Base-by-base conservation (phyloP, 2,113 vertebrate genomes). In the Lepisosteus osseus region DNA sequence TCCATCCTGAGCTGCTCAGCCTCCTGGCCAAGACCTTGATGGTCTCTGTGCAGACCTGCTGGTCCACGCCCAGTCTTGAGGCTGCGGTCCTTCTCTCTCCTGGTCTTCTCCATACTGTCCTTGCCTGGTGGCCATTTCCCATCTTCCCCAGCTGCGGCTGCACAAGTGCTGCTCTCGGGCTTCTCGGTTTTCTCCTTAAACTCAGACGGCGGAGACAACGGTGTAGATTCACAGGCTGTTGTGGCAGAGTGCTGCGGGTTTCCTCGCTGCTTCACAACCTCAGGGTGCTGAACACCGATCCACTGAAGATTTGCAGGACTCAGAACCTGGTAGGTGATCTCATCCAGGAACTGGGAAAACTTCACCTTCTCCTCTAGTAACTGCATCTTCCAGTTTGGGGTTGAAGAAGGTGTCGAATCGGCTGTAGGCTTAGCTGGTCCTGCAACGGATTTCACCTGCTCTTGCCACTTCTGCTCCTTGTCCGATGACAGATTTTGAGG, bases 281-380 rank as follows among this genome's bases (percentile, higher is more conserved):
- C 72, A 61, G 65, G 65, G 44, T 69, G 62, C 68, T 82, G 73
- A 63, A 74, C 82, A 63, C 88, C 79, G 0, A 90, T 73, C 75
- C 82, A 72, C 2, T 69, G 69, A 13, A 93, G 82, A 71, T 77
- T 88, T 74, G 81, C 86, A 11, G 93, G 94, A 76, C 89, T 94
- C 3, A 95, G 76, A 4, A 97, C 88, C 2, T 83, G 76, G 67
- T 78, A 82, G 13, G 90, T 94, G 73, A 97, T 93, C 76, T 96
- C 94, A 59, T 97, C 93, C 80, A 96, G 83, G 40, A 96, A 96
- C 75, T 82, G 87, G 44, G 94, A 97, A 81, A 97, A 97, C 67
- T 88, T 89, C 0, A 91, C 74, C 65, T 94, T 96, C 69, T 95
- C 91, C 73, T 94, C 85, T 17, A 91, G 72, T 7, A 81, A 66